Conservation (phyloP, 2,113 vertebrate genomes). For the Ammodramus savannarum region DNA sequence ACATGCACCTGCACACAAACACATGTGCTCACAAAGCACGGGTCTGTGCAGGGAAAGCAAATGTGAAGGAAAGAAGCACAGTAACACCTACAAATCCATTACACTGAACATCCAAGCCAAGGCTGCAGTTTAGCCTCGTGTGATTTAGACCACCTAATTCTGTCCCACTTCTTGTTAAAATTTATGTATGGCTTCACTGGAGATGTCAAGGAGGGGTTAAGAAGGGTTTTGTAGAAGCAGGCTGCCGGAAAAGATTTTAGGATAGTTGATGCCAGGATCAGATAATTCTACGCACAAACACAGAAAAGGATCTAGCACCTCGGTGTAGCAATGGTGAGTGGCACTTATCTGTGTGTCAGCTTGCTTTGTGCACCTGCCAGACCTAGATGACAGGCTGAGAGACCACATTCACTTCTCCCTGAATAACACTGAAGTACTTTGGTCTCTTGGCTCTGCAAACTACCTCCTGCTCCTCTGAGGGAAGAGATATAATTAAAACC, state of each 20-base stretch:
- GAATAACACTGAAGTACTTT: slow-evolving; percentile 49
- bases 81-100: background rate
- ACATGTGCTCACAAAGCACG: accelerated
- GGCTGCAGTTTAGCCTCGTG: background rate
- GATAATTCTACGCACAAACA: background rate
- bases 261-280: background rate
- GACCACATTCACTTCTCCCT: slow-evolving; percentile 70
- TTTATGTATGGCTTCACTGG: background rate
- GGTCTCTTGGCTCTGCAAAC: slow-evolving; percentile 66
- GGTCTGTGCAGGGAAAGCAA: background rate
- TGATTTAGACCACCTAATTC: background rate
- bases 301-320: background rate
- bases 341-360: slow-evolving; percentile 67
- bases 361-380: slow-evolving; percentile 64
- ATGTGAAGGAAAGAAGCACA: background rate
- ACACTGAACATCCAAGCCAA: background rate
- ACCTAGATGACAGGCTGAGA: slow-evolving; percentile 63
- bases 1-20: accelerated
- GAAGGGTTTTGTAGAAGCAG: background rate
- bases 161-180: background rate
- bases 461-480: slow-evolving; percentile 51
- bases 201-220: background rate
- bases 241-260: background rate
- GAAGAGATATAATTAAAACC: slow-evolving; percentile 72
- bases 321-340: slow-evolving; percentile 34